Evolutionary conservation across 2,888 invertebrate species (phyloP).

Genomic region (Cantharis nigra): DNA sequence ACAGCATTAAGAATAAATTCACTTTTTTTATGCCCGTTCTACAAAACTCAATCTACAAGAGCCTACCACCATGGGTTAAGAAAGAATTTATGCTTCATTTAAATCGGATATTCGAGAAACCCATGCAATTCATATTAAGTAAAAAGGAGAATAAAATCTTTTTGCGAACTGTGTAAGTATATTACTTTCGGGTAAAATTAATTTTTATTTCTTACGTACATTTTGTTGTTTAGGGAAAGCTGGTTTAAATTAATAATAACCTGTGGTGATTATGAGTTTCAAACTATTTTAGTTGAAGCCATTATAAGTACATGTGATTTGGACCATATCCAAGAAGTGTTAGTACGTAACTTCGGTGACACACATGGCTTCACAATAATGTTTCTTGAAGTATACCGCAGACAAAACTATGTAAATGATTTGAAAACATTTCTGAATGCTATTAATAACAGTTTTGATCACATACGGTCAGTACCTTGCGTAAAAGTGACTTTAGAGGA

Average conservation of each 20-base stretch:
- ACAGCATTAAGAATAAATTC: not conserved
- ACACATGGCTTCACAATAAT: accelerated
- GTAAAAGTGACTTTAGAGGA: not conserved
- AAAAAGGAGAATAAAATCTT: not conserved
- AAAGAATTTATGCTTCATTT: not conserved
- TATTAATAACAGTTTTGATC: not conserved
- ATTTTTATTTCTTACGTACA: not conserved
- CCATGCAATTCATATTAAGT: not conserved
- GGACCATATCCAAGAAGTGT: not conserved
- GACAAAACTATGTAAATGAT: not conserved
- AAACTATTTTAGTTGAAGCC: not conserved
- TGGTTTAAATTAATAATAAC: not conserved
- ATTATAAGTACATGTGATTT: not conserved
- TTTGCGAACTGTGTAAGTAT: not conserved
- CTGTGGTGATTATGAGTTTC: not conserved
- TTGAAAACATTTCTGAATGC: not conserved
- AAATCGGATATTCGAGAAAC: not conserved
- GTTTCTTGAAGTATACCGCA: not conserved
- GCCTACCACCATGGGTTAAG: not conserved
- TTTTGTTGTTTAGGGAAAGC: not conserved
- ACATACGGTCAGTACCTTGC: not conserved
- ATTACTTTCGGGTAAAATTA: not conserved
- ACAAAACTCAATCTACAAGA: not conserved
- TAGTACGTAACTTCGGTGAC: not conserved
- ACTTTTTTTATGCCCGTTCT: not conserved